Evolutionary conservation across 2,797 vertebrate genomes (phyloP), one percentile per base, ranked within the genome.

Genomic region (Morus bassanus): DNA sequence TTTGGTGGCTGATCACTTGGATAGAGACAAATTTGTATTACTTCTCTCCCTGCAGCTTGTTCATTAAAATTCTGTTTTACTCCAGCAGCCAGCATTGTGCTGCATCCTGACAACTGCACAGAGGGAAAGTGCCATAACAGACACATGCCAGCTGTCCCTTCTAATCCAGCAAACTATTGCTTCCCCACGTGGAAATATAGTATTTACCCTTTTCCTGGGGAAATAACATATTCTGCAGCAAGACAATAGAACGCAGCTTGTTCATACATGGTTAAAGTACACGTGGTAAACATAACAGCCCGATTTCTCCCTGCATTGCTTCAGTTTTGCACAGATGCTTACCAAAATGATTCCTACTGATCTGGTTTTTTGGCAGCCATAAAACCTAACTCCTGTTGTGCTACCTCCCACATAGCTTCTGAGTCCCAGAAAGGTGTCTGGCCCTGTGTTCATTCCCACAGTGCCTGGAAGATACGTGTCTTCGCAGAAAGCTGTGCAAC

Each of bases 31-130:
- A 94, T 81, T 88, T 95, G 61, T 67, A 96, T 93, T 86, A 93
- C 88, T 96, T 90, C 83, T 96, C 39, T 96, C 76, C 81, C 92
- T 94, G 82, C 79, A 95, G 87, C 85, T 81, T 94, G 61, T 88
- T 94, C 95, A 96, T 96, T 96, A 94, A 92, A 97, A 97, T 97
- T 95, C 96, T 57, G 24, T 9, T 97, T 93, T 96, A 69, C 63
- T 91, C 76, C 56, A 88, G 79, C 85, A 96, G 69, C 85, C 91
- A 93, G 54, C 67, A 90, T 88, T 79, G 65, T 94, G 82, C 82
- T 92, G 79, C 73, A 85, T 86, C 85, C 87, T 70, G 85, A 96
- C 89, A 95, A 95, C 73, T 60, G 54, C 1, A 1, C 57, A 91
- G 76, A 91, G 89, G 67, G 79, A 90, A 94, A 76, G 79, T 91